Evolutionary conservation across 2,888 invertebrate genomes (phyloP).

Genomic region (Stictocephala bisonia): DNA sequence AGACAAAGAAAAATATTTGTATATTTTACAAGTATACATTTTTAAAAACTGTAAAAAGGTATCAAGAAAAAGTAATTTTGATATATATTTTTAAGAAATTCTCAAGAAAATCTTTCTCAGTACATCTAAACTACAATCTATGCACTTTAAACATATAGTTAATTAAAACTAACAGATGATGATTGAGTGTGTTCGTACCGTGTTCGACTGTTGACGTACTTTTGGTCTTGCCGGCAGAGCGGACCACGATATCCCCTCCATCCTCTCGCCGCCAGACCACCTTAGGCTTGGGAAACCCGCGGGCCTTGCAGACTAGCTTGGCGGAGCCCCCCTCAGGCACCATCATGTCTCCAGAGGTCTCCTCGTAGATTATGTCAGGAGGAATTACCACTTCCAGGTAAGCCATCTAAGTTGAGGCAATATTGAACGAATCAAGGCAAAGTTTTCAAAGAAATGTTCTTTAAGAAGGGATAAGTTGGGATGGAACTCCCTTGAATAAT

Average conservation of each 20-base stretch:
- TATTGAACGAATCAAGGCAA: too few species aligned
- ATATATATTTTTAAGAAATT: too few species aligned
- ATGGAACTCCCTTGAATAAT: too few species aligned
- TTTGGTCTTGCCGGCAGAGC: slow-evolving; percentile 68
- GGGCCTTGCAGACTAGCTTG: slow-evolving; percentile 86
- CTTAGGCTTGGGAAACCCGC: slow-evolving; percentile 85
- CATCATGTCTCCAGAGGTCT: slow-evolving; percentile 93
- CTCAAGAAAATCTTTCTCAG: too few species aligned
- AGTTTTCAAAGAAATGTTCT: too few species aligned
- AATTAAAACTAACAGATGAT: neutral
- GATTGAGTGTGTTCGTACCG: too few species aligned
- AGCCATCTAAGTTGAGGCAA: slow-evolving; percentile 72
- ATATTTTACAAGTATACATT: too few species aligned
- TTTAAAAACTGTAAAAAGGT: too few species aligned
- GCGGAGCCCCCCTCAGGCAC: slow-evolving; percentile 93
- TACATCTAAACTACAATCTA: too few species aligned
- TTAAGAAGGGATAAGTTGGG: too few species aligned
- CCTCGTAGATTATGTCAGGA: slow-evolving; percentile 89
- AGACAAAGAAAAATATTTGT: too few species aligned
- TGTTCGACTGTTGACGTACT: slow-evolving; percentile 20
- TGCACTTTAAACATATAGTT: neutral
- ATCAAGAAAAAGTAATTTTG: too few species aligned
- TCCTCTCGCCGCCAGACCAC: slow-evolving; percentile 91
- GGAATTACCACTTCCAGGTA: slow-evolving; percentile 92
- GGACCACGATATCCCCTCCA: slow-evolving; percentile 82